These are phyloP conservation scores for Acronicta psi DNA, from an alignment of 2,888 invertebrate species.

Conservation along the genomic window DNA sequence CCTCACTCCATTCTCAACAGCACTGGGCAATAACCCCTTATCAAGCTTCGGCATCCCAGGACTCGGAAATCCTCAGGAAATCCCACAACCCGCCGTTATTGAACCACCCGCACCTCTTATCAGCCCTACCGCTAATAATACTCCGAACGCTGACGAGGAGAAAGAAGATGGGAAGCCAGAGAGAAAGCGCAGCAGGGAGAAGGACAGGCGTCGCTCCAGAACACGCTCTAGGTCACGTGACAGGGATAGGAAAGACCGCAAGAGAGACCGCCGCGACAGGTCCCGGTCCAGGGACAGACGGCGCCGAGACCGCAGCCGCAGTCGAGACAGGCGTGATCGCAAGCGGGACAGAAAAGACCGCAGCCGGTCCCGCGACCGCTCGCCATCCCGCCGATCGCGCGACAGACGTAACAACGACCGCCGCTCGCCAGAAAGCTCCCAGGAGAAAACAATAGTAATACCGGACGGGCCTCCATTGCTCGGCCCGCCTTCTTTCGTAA, in stretches of 20 bases:
- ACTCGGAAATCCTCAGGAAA: slow-evolving; percentile 81
- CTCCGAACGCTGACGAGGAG: slow-evolving; percentile 65
- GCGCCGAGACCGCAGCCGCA: slow-evolving; percentile 89
- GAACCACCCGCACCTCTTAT: slow-evolving; percentile 78
- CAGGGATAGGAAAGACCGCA: slow-evolving; percentile 80
- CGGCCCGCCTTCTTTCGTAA: slow-evolving; percentile 47
- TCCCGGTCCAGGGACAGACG: slow-evolving; percentile 90
- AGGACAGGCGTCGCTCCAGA: slow-evolving; percentile 73
- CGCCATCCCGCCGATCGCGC: slow-evolving; percentile 84
- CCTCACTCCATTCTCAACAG: slow-evolving; percentile 74
- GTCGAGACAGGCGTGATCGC: slow-evolving; percentile 86
- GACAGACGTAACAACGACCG: slow-evolving; percentile 81
- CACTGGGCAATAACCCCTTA: slow-evolving; percentile 69
- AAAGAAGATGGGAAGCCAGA: slow-evolving; percentile 71
- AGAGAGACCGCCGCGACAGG: slow-evolving; percentile 84
- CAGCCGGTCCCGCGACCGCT: slow-evolving; percentile 88
- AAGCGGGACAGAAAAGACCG: slow-evolving; percentile 87
- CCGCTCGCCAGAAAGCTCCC: slow-evolving; percentile 76
- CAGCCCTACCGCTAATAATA: slow-evolving; percentile 69
- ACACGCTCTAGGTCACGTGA: slow-evolving; percentile 76
- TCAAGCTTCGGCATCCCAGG: slow-evolving; percentile 79
- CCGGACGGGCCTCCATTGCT: slow-evolving; percentile 49
- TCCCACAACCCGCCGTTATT: slow-evolving; percentile 85
- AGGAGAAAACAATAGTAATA: slow-evolving; percentile 65
- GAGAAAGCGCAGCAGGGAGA: slow-evolving; percentile 70